Percentiles rank a stretch among this genome's conserved stretches.
These are phyloP conservation scores for Hippocampus comes DNA, from an alignment of 2,113 vertebrate genomes.

Conservation along the genomic window DNA sequence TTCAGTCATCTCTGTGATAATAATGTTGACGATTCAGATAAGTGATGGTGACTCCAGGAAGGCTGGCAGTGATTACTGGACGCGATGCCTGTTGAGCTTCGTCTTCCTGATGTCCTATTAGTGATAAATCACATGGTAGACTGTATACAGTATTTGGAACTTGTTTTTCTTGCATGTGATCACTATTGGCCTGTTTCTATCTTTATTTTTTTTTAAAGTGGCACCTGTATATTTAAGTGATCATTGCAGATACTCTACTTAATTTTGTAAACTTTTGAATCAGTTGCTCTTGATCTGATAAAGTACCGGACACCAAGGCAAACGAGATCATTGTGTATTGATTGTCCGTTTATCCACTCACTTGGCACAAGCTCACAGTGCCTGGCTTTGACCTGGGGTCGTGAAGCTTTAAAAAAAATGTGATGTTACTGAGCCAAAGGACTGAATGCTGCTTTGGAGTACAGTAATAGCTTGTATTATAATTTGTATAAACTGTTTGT, in stretches of 20 bases:
- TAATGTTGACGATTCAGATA: slow-evolving; percentile 25
- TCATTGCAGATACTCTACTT: neutral
- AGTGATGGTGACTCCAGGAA: slow-evolving; percentile 30
- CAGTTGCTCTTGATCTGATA: neutral
- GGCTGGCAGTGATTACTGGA: slow-evolving; percentile 42
- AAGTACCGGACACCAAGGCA: neutral
- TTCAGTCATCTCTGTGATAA: slow-evolving; percentile 2
- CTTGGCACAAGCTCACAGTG: slow-evolving; percentile 21
- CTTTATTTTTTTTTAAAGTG: neutral
- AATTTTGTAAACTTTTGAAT: neutral
- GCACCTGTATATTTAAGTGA: neutral
- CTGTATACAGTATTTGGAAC: slow-evolving; percentile 10
- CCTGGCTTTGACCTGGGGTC: slow-evolving; percentile 41
- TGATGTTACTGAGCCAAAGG: slow-evolving; percentile 7
- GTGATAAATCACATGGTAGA: slow-evolving; percentile 22
- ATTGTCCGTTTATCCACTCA: slow-evolving; percentile 30
- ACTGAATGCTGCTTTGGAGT: neutral
- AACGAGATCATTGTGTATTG: slow-evolving; percentile 8
- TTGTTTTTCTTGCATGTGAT: slow-evolving; percentile 16
- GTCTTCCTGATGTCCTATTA: slow-evolving; percentile 13
- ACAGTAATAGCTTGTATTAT: too few species aligned
- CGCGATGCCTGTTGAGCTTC: slow-evolving; percentile 7
- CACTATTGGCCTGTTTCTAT: neutral
- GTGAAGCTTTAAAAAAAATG: slow-evolving; percentile 15
- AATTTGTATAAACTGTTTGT: too few species aligned